Percentiles rank a stretch among this genome's conserved stretches.
phyloP scores from a whole-genome alignment of 2,113 vertebrate species.

The Tetraodon nigroviridis region DNA sequence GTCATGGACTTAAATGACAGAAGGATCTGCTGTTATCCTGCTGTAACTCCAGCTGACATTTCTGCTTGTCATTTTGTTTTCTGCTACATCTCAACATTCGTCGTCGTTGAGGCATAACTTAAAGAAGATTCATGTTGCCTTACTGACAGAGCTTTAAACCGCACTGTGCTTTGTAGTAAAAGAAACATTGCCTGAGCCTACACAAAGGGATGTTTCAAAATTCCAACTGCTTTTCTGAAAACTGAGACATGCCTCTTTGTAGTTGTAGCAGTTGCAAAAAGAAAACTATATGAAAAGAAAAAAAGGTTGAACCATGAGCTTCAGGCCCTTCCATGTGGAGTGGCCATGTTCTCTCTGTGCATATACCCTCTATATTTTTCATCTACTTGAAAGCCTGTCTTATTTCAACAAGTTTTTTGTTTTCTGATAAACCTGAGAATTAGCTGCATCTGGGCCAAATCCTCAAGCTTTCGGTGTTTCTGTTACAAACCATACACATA shows the following conservation, averaged over 20 bases:
- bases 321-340: no score
- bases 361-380: no score
- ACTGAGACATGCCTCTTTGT: neutral
- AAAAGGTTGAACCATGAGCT: no score
- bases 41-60: constrained; percentile 26
- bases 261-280: neutral
- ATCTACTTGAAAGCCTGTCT: no score
- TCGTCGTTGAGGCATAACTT: constrained; percentile 34
- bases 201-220: constrained; percentile 4
- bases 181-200: neutral
- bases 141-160: constrained; percentile 22
- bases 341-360: no score
- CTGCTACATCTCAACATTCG: constrained; percentile 29
- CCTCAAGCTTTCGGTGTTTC: no score
- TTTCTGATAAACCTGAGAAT: no score
- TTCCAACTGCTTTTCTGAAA: constrained; percentile 6
- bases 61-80: constrained; percentile 30
- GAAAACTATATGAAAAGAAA: no score
- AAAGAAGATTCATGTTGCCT: constrained; percentile 26
- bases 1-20: constrained; percentile 17
- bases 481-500: no score
- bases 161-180: neutral
- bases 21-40: constrained; percentile 16
- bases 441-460: no score
- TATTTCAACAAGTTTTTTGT: no score